These are phyloP conservation scores for Hesperia comma DNA, from an alignment of 2,888 invertebrate genomes.

Conservation along the genomic window DNA sequence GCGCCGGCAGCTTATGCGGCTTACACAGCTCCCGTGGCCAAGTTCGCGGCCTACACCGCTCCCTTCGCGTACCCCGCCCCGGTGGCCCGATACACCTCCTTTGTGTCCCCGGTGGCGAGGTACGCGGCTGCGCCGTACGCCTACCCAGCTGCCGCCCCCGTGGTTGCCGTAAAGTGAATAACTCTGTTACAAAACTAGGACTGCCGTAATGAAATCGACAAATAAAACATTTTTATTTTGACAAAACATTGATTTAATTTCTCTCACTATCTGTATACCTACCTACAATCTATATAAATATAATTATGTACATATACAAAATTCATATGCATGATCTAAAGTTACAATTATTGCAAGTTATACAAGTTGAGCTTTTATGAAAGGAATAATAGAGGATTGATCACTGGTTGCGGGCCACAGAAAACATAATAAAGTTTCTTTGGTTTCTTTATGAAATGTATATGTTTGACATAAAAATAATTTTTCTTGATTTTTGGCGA, in stretches of 20 bases:
- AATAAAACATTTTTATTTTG: slow-evolving; percentile 56
- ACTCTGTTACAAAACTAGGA: slow-evolving; percentile 22
- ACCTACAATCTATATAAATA: too few relatives aligned
- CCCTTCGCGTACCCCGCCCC: slow-evolving; percentile 57
- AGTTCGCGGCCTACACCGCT: slow-evolving; percentile 47
- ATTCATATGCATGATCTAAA: too few relatives aligned
- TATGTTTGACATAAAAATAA: too few relatives aligned
- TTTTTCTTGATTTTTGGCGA: too few relatives aligned
- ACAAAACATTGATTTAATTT: slow-evolving; percentile 19
- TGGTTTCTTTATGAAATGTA: too few relatives aligned
- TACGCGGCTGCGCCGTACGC: slow-evolving; percentile 47
- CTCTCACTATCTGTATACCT: too few relatives aligned
- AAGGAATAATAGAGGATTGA: too few relatives aligned
- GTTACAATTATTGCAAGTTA: too few relatives aligned
- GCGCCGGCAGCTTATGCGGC: slow-evolving; percentile 52
- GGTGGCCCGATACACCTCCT: slow-evolving; percentile 49
- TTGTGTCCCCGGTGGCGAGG: slow-evolving; percentile 46
- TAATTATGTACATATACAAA: too few relatives aligned
- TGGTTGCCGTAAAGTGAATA: slow-evolving; percentile 59
- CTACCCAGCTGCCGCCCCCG: slow-evolving; percentile 58
- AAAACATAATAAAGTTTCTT: too few relatives aligned
- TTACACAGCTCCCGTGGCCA: slow-evolving; percentile 52
- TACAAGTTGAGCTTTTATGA: too few relatives aligned
- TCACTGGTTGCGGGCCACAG: too few relatives aligned
- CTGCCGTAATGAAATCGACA: slow-evolving; percentile 46